These are phyloP conservation scores for Ia io DNA, from an alignment of 2,113 vertebrate genomes.

Conservation along the genomic window DNA sequence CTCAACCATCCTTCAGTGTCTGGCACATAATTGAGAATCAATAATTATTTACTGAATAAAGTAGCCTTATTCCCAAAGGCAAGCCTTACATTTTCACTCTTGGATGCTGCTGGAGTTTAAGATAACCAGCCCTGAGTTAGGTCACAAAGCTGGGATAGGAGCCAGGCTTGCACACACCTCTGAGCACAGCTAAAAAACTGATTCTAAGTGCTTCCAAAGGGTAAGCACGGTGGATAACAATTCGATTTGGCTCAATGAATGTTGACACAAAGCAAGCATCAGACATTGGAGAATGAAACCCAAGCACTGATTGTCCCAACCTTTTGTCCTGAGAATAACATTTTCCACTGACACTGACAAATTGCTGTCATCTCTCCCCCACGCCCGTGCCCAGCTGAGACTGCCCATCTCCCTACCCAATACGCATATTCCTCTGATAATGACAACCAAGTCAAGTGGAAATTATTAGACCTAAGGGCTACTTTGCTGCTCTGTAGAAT, in stretches of 20 bases:
- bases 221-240: background rate
- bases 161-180: background rate
- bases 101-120: background rate
- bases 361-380: background rate
- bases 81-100: background rate
- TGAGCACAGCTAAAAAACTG: background rate
- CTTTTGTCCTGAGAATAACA: background rate
- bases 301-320: background rate
- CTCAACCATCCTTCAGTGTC: background rate
- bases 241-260: conserved; percentile 3
- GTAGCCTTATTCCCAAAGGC: background rate
- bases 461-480: background rate
- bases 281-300: background rate
- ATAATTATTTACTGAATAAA: background rate
- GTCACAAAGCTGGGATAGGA: background rate
- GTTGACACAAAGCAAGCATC: background rate
- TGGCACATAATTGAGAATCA: background rate
- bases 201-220: background rate
- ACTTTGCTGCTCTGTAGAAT: background rate
- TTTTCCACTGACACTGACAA: background rate
- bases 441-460: background rate
- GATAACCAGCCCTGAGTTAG: background rate
- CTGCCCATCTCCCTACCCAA: background rate
- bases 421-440: background rate
- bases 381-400: background rate